Conservation (phyloP, 2,113 vertebrate species). For the Tragelaphus buxtoni region DNA sequence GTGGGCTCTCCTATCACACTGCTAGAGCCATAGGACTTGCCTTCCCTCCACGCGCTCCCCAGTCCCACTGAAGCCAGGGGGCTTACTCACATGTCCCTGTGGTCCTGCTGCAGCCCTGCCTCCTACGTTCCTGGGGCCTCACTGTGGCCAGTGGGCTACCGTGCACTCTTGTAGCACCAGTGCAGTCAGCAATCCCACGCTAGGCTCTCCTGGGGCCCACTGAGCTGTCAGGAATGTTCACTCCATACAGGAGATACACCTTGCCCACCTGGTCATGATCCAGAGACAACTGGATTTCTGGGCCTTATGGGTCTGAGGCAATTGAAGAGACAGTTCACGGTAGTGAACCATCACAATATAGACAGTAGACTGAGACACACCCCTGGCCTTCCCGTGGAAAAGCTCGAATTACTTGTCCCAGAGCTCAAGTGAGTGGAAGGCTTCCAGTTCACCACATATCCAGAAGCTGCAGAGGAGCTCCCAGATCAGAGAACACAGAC, state of each 20-base stretch:
- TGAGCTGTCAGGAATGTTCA: neutral
- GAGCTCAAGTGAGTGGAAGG: neutral
- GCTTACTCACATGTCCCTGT: neutral
- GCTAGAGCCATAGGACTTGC: neutral
- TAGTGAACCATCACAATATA: neutral
- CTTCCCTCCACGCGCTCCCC: rapidly evolving
- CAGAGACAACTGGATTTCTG: too few relatives aligned
- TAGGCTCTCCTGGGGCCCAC: neutral
- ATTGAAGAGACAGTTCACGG: neutral
- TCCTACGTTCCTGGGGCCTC: rapidly evolving
- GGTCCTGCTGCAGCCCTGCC: neutral
- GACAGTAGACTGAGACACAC: neutral
- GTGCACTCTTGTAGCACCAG: neutral
- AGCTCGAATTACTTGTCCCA: neutral
- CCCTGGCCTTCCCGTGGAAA: neutral
- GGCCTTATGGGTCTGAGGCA: neutral
- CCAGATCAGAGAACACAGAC: neutral
- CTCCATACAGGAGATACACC: neutral
- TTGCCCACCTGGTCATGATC: neutral
- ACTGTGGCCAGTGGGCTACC: neutral
- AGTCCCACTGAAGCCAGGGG: neutral
- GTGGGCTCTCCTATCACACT: neutral
- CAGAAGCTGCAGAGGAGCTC: neutral
- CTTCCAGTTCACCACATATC: neutral
- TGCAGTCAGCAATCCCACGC: neutral